Percentiles rank a stretch among this genome's conserved stretches.
Conservation (phyloP, 2,888 invertebrate species). For the Lydus trimaculatus region DNA sequence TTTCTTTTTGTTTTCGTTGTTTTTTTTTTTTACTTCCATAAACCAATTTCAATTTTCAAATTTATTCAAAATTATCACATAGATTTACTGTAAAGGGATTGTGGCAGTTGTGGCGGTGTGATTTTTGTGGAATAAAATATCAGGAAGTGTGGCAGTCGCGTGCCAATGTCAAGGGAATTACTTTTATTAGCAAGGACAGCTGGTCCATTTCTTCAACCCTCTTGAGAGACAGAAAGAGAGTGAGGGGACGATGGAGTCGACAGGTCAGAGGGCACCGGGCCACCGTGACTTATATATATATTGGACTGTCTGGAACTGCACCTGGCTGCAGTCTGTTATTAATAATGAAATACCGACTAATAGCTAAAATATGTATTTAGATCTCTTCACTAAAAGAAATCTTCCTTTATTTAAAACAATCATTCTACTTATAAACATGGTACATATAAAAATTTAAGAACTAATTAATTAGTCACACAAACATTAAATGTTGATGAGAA, state of each 20-base stretch:
- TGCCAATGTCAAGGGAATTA: conserved; percentile 33
- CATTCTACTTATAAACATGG: too few relatives aligned
- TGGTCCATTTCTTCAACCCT: conserved; percentile 43
- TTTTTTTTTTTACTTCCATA: too few relatives aligned
- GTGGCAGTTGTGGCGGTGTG: background rate
- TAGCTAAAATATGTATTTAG: conserved; percentile 26
- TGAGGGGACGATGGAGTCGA: conserved; percentile 22
- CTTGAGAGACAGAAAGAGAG: too few relatives aligned
- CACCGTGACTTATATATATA: conserved; percentile 50
- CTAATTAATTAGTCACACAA: background rate
- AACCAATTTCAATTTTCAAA: conserved; percentile 6
- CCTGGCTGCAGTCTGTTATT: conserved; percentile 50
- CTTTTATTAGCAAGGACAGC: conserved; percentile 35
- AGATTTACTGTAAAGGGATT: background rate
- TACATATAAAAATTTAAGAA: background rate
- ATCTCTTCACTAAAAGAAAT: too few relatives aligned
- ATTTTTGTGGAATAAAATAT: conserved; percentile 1
- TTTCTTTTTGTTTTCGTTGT: too few relatives aligned
- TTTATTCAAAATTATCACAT: background rate
- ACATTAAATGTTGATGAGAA: background rate
- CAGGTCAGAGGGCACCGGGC: conserved; percentile 44
- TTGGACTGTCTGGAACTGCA: conserved; percentile 50
- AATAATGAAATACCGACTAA: conserved; percentile 31
- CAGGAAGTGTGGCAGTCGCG: conserved; percentile 44
- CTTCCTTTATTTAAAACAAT: too few relatives aligned